These are phyloP conservation scores for Heloderma charlesbogerti DNA, from an alignment of 2,113 vertebrate species.

Conservation along the genomic window DNA sequence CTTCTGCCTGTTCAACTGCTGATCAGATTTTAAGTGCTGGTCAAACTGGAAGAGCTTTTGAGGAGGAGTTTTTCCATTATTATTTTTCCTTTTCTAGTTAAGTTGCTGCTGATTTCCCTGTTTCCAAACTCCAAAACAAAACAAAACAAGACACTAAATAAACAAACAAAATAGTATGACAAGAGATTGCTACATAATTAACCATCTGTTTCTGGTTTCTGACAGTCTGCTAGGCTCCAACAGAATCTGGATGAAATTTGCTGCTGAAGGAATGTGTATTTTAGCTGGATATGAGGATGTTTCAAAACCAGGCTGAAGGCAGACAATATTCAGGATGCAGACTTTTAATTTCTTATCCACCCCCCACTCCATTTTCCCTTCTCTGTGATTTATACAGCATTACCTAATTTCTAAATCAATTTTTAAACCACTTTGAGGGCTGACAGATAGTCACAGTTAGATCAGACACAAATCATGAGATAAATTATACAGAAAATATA, in stretches of 20 bases:
- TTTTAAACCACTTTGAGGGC: slow-evolving; percentile 2
- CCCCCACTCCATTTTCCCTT: background rate
- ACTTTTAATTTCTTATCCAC: background rate
- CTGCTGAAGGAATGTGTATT: background rate
- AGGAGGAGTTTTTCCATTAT: background rate
- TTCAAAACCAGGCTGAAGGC: slow-evolving; percentile 9
- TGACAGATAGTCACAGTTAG: background rate
- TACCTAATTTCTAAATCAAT: background rate
- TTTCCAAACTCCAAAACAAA: background rate
- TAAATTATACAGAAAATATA: background rate
- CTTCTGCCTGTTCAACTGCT: background rate
- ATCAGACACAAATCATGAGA: background rate
- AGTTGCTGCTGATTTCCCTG: background rate
- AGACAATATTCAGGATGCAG: background rate
- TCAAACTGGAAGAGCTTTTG: background rate
- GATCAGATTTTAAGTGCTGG: background rate
- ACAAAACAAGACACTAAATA: slow-evolving; percentile 8
- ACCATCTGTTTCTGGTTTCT: slow-evolving; percentile 60
- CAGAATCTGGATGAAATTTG: slow-evolving; percentile 21
- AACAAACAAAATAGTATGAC: slow-evolving; percentile 1
- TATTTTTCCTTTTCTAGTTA: background rate
- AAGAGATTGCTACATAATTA: slow-evolving; percentile 19
- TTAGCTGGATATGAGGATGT: background rate
- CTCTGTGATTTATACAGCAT: background rate
- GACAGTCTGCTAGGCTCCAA: slow-evolving; percentile 41